Conservation (phyloP, 2,113 vertebrate species). For the Pungitius pungitius region DNA sequence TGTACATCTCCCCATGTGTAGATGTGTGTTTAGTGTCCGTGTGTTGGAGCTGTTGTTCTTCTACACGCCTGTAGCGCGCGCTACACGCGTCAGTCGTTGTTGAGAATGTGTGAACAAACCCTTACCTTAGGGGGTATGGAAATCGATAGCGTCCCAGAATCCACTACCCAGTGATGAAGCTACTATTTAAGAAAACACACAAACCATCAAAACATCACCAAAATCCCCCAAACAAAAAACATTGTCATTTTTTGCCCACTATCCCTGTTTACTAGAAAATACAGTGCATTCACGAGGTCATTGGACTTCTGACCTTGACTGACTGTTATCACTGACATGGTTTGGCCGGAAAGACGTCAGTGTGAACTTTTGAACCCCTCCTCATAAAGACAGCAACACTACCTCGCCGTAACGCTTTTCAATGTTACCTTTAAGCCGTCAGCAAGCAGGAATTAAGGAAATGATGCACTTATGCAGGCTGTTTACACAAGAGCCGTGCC, state of each 20-base stretch:
- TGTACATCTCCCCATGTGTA: slow-evolving; percentile 3
- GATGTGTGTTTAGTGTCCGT: neutral
- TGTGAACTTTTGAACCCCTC: slow-evolving; percentile 77
- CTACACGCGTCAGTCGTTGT: slow-evolving; percentile 18
- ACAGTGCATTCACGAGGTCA: too few species aligned
- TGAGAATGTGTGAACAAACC: slow-evolving; percentile 22
- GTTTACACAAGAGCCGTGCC: slow-evolving; percentile 79
- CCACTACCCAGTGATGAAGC: slow-evolving; percentile 25
- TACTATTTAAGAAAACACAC: slow-evolving; percentile 23
- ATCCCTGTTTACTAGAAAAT: slow-evolving; percentile 49
- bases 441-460: slow-evolving; percentile 86
- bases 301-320: slow-evolving; percentile 58
- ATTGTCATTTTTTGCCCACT: slow-evolving; percentile 34
- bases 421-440: slow-evolving; percentile 80
- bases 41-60: slow-evolving; percentile 12
- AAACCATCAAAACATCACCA: slow-evolving; percentile 32
- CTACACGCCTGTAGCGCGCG: neutral
- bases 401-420: slow-evolving; percentile 73
- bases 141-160: slow-evolving; percentile 28
- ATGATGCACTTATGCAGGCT: slow-evolving; percentile 95
- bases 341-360: slow-evolving; percentile 55
- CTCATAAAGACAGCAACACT: slow-evolving; percentile 71
- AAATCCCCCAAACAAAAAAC: too few species aligned
- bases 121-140: slow-evolving; percentile 38
- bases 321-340: slow-evolving; percentile 65